A percentile compares a stretch with the other conserved stretches of the same genome.
Conservation (phyloP, 2,113 vertebrate genomes). For the Scomber scombrus region DNA sequence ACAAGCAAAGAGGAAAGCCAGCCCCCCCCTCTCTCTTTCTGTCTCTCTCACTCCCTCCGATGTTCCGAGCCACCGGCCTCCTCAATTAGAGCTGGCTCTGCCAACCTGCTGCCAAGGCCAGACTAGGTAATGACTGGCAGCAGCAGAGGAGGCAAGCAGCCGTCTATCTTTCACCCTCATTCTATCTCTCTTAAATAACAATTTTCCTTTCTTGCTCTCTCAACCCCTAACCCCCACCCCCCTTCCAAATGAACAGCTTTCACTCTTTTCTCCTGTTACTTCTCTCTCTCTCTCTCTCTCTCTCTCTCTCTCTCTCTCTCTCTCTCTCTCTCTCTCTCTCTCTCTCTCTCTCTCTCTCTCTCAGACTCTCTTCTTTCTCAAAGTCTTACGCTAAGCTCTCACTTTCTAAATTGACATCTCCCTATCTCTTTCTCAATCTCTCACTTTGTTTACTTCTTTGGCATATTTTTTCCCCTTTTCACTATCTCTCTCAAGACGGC, state of each 20-base stretch:
- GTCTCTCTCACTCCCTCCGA: slow-evolving; percentile 20
- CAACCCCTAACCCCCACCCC: not conserved
- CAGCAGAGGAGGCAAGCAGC: slow-evolving; percentile 55
- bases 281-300: slow-evolving; percentile 13
- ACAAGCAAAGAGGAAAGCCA: slow-evolving; percentile 39
- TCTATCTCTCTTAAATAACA: slow-evolving; percentile 46
- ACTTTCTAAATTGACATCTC: slow-evolving; percentile 51
- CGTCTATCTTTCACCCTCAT: slow-evolving; percentile 40
- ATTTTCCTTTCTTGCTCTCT: slow-evolving; percentile 33
- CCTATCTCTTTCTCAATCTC: slow-evolving; percentile 22
- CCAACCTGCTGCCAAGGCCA: slow-evolving; percentile 66
- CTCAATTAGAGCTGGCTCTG: slow-evolving; percentile 73
- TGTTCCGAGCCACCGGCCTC: slow-evolving; percentile 61
- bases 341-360: slow-evolving; percentile 21
- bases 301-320: slow-evolving; percentile 18
- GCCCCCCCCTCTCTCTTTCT: not conserved
- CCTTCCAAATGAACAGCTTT: slow-evolving; percentile 26
- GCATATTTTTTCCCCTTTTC: slow-evolving; percentile 36
- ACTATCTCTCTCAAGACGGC: slow-evolving; percentile 21
- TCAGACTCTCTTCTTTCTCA: slow-evolving; percentile 10
- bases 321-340: slow-evolving; percentile 5
- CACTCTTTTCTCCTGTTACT: slow-evolving; percentile 1
- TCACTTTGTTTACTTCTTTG: slow-evolving; percentile 44
- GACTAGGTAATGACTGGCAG: slow-evolving; percentile 73
- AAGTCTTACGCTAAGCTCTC: slow-evolving; percentile 43